Conservation (phyloP, 2,888 invertebrate species). For the Ferrisia virgata region DNA sequence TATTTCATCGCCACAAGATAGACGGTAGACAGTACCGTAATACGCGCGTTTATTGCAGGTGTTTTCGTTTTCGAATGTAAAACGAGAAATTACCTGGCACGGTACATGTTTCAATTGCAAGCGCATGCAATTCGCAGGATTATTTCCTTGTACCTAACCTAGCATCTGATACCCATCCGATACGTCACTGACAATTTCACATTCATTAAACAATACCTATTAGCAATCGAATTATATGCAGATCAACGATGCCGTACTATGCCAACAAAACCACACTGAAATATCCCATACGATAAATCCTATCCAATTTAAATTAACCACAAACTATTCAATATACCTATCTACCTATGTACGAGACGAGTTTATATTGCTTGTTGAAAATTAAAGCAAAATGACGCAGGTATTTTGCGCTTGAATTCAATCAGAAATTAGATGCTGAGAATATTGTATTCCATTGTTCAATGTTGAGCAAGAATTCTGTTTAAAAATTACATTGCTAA, state of each 20-base stretch:
- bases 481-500: too few relatives aligned
- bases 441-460: too few relatives aligned
- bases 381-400: too few relatives aligned
- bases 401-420: too few relatives aligned
- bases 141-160: background rate
- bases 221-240: background rate
- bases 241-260: background rate
- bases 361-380: too few relatives aligned
- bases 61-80: background rate
- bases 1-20: background rate
- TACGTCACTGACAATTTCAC: background rate
- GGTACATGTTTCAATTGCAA: background rate
- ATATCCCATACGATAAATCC: background rate
- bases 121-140: background rate
- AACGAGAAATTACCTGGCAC: background rate
- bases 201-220: slow-evolving; percentile 4
- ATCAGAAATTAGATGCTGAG: too few relatives aligned
- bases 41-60: background rate
- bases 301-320: background rate
- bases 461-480: too few relatives aligned
- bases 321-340: background rate
- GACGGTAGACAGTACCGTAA: background rate
- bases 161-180: too few relatives aligned
- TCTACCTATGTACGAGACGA: too few relatives aligned
- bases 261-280: background rate